Percentiles rank a stretch among this genome's conserved stretches.
Evolutionary conservation across 2,113 vertebrate species (phyloP).

Genomic region (Onychostoma macrolepis): DNA sequence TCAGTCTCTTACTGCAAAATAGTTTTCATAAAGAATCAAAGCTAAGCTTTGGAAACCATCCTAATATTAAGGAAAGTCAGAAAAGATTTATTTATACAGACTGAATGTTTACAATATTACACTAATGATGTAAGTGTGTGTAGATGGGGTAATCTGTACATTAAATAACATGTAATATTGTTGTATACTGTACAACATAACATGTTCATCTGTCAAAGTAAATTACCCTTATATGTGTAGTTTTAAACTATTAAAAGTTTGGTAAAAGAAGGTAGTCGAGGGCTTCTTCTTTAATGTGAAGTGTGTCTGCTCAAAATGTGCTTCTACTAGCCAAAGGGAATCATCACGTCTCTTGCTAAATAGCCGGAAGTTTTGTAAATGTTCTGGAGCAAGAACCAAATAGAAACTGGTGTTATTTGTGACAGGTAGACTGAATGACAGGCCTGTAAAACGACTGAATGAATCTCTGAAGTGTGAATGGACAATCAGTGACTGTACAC

Average conservation of each 20-base stretch:
- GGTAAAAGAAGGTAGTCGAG: neutral
- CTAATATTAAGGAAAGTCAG: neutral
- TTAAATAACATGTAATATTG: neutral
- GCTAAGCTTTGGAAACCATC: neutral
- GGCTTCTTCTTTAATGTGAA: neutral
- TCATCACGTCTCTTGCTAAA: constrained; percentile 16
- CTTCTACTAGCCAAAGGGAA: constrained; percentile 18
- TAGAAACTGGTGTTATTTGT: neutral
- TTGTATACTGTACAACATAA: neutral
- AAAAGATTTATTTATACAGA: neutral
- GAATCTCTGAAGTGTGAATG: constrained; percentile 10
- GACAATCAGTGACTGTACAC: constrained; percentile 5
- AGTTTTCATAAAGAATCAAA: neutral
- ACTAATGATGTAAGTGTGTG: neutral
- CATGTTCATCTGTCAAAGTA: neutral
- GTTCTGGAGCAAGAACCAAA: constrained; percentile 2
- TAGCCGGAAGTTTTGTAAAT: neutral
- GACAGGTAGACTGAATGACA: neutral
- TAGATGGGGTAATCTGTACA: neutral
- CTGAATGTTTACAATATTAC: constrained; percentile 24
- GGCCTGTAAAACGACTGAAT: neutral
- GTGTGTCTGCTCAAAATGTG: constrained; percentile 8
- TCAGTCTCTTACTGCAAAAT: neutral
- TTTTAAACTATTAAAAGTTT: neutral
- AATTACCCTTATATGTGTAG: neutral